Base-by-base conservation (phyloP, 2,113 vertebrate species). In the Nematolebias whitei region DNA sequence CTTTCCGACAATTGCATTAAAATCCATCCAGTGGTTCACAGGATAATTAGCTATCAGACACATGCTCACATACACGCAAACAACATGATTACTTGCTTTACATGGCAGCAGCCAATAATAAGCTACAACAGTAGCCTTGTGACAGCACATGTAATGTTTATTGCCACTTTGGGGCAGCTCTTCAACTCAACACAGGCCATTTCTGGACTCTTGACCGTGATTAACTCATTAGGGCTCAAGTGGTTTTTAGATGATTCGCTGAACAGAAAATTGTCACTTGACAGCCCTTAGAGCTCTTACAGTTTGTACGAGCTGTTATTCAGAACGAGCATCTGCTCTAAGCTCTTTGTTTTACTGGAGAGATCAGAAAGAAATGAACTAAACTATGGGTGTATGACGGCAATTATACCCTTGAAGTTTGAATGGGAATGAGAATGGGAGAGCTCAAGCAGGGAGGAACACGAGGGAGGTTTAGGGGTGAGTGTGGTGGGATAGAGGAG, bases 401-500 rank as follows among this genome's bases (percentile, higher is more conserved):
- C 62, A 76, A 77, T 87, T 90, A 83, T 57, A 8, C 79, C 78
- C 81, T 86, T 87, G 59, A 73, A 73, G 70, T 62, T 68, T 77
- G 44, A 70, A 58, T 67, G 64, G 63, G 38, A 68, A 72, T 70
- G 52, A 60, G 70, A 58, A 64, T 51, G 40, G 3, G 29, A 35
- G 39, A 40, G 40, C 43, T 35, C 11, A 47, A 51, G 22, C 38
- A 61, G 45, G 20, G 49, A 58, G 45, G 41, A 50, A 50, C 12
- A 22, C 2, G 32, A 19, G 14, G 8, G 32, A 23, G 24, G 22
- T 5, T 24, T 45, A 13, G 52, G 44, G n/a, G 20, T 58, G 49
- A 64, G 66, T 71, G 61, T 47, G 41, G 63, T 49, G 49, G 38
- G 29, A 58, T 26, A 6, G 49, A 24, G n/a, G 41, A 67, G 57